Conservation (phyloP, 2,888 invertebrate species). For the Cyrtodaria siliqua region DNA sequence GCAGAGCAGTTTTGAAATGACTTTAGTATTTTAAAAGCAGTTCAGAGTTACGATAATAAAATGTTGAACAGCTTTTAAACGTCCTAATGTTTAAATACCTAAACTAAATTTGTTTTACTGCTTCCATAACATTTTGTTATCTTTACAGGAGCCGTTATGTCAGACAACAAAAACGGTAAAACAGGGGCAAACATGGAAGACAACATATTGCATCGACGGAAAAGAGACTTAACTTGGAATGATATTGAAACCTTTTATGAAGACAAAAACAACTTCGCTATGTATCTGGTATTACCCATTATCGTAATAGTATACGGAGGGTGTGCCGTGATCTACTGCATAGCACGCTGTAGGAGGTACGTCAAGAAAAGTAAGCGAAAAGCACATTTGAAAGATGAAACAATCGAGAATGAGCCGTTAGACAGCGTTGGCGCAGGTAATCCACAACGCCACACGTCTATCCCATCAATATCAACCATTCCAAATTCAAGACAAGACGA, state of each 20-base stretch:
- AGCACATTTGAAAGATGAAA: constrained; percentile 25
- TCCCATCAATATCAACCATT: constrained; percentile 29
- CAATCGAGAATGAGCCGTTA: constrained; percentile 37
- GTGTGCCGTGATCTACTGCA: constrained; percentile 73
- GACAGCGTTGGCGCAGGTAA: constrained; percentile 21
- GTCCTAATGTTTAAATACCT: no score
- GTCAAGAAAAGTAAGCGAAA: constrained; percentile 62
- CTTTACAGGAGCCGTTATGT: no score
- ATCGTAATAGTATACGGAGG: constrained; percentile 75
- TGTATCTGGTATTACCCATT: constrained; percentile 71
- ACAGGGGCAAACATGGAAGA: not conserved
- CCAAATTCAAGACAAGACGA: constrained; percentile 6
- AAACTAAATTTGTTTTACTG: no score
- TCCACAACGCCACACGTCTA: constrained; percentile 18
- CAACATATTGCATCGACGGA: constrained; percentile 18
- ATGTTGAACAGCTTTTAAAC: no score
- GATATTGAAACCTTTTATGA: constrained; percentile 70
- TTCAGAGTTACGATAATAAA: no score
- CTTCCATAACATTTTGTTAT: no score
- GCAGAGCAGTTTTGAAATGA: no score
- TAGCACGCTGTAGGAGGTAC: constrained; percentile 66
- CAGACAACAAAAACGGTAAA: no score
- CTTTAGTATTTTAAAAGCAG: no score
- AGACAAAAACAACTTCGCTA: constrained; percentile 75
- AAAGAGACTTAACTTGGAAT: constrained; percentile 58